These are phyloP conservation scores for Menidia beryllina DNA, from an alignment of 2,113 vertebrate species.

Conservation along the genomic window DNA sequence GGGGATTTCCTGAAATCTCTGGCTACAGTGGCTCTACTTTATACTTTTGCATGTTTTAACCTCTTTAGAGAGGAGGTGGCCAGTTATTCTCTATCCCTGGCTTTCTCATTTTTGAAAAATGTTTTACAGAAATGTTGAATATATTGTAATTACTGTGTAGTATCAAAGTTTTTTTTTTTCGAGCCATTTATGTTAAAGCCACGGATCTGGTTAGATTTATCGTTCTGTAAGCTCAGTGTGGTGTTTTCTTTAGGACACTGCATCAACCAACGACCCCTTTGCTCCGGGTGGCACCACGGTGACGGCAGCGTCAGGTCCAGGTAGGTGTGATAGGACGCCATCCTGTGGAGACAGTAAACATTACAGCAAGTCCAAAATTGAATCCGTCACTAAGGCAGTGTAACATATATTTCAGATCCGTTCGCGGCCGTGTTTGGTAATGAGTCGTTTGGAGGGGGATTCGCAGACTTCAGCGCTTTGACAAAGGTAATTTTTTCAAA, in stretches of 20 bases:
- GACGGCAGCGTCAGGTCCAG: conserved; percentile 85
- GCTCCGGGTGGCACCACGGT: conserved; percentile 94
- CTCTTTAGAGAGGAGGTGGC: too few relatives aligned
- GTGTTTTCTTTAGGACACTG: conserved; percentile 76
- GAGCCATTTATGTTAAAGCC: too few relatives aligned
- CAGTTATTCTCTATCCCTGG: too few relatives aligned
- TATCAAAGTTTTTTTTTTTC: too few relatives aligned
- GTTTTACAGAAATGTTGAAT: too few relatives aligned
- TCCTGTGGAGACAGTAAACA: conserved; percentile 32
- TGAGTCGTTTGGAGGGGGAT: conserved; percentile 91
- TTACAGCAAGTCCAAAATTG: neutral
- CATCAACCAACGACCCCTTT: conserved; percentile 91
- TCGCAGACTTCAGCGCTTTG: conserved; percentile 94
- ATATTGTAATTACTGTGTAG: too few relatives aligned
- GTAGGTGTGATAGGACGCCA: conserved; percentile 75
- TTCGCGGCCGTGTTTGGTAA: conserved; percentile 95
- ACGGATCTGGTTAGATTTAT: neutral
- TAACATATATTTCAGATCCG: conserved; percentile 81
- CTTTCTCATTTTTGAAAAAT: too few relatives aligned
- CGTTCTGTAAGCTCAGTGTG: neutral
- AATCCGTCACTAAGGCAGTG: neutral
- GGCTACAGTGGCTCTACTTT: too few relatives aligned
- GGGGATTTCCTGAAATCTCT: conserved; percentile 9
- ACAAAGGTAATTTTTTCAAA: conserved; percentile 86
- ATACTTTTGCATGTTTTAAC: too few relatives aligned